Percentiles rank a stretch among this genome's conserved stretches.
Conservation (phyloP, 2,888 invertebrate species). For the Syrista parreyssii region DNA sequence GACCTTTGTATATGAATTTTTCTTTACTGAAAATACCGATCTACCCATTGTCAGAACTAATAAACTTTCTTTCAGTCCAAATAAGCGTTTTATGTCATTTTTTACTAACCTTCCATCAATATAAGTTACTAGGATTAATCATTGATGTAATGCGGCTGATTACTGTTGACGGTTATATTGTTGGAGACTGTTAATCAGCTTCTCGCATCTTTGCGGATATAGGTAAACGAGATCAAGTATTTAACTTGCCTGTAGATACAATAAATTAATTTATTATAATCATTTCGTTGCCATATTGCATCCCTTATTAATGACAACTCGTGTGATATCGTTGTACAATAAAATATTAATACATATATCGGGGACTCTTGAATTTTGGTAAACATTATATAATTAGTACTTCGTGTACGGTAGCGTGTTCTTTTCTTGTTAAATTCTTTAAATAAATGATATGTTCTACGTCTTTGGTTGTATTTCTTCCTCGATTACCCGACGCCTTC, state of each 20-base stretch:
- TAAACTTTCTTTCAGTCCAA: conserved; percentile 1
- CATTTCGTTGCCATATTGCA: neutral
- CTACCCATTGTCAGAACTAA: neutral
- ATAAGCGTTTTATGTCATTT: neutral
- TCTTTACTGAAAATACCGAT: neutral
- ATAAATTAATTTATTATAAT: neutral
- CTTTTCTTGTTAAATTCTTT: neutral
- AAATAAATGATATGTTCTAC: neutral
- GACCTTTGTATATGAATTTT: neutral
- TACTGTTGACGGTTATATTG: too few relatives aligned
- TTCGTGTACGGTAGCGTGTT: neutral
- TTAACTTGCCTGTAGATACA: neutral
- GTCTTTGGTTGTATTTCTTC: conserved; percentile 4
- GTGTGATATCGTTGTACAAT: neutral
- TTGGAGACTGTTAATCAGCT: too few relatives aligned
- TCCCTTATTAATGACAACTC: neutral
- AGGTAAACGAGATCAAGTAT: neutral
- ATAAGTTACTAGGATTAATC: neutral
- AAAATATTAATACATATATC: neutral
- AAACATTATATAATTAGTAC: neutral
- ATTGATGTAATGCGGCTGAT: neutral
- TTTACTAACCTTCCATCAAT: neutral
- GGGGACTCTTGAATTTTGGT: neutral
- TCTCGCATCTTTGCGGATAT: neutral
- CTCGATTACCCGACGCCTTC: neutral